Conservation (phyloP, 2,888 invertebrate genomes). For the Homarus gammarus region DNA sequence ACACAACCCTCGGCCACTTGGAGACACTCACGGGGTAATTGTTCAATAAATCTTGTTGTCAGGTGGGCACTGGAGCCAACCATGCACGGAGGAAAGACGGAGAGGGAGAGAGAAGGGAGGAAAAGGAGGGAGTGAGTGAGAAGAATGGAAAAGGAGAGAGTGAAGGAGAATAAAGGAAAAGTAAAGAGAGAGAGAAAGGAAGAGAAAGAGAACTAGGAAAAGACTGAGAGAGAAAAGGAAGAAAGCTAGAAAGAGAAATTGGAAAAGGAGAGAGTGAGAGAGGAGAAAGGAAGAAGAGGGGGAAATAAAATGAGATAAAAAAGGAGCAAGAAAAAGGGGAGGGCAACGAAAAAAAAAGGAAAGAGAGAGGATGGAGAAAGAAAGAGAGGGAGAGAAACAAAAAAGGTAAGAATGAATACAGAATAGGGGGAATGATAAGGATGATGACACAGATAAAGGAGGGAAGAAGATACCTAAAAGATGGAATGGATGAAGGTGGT, state of each 20-base stretch:
- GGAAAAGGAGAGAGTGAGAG: neutral
- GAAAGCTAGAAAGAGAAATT: neutral
- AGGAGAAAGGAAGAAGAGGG: neutral
- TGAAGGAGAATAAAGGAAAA: neutral
- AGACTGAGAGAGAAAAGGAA: neutral
- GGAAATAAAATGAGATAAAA: neutral
- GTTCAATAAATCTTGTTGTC: constrained; percentile 1
- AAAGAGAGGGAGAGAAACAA: neutral
- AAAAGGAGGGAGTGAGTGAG: neutral
- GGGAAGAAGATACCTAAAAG: too few relatives aligned
- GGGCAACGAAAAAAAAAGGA: neutral
- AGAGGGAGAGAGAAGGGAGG: neutral
- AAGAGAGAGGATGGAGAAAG: neutral
- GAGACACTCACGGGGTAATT: neutral
- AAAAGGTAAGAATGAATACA: neutral
- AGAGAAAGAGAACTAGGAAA: neutral
- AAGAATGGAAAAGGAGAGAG: neutral
- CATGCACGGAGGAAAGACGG: neutral
- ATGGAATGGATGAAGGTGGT: too few relatives aligned
- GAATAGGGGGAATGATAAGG: too few relatives aligned
- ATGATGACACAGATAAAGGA: too few relatives aligned
- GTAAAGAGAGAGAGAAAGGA: neutral
- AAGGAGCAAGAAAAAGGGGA: neutral
- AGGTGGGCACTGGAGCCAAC: neutral
- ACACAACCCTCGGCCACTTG: neutral